phyloP scores from a whole-genome alignment of 2,113 vertebrate species.

The Tor tambroides region DNA sequence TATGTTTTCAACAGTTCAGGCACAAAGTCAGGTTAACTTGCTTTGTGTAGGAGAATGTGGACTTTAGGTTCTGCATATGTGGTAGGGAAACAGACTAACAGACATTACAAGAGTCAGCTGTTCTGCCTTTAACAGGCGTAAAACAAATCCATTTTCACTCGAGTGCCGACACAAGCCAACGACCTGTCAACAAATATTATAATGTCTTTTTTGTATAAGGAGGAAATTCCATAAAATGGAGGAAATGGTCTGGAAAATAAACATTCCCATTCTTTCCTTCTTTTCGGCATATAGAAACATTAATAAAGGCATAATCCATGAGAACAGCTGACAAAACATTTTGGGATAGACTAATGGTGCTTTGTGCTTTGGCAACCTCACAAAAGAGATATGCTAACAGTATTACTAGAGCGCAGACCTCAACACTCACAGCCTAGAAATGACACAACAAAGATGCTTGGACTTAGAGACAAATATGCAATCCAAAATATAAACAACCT shows the following conservation, averaged over 20 bases:
- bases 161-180: slow-evolving; percentile 60
- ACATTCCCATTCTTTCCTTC: slow-evolving; percentile 61
- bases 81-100: not conserved
- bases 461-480: slow-evolving; percentile 24
- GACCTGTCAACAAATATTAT: slow-evolving; percentile 69
- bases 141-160: slow-evolving; percentile 67
- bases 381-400: slow-evolving; percentile 21
- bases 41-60: slow-evolving; percentile 12
- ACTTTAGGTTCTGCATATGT: not conserved
- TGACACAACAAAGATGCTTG: slow-evolving; percentile 27
- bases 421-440: slow-evolving; percentile 16
- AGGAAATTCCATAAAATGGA: slow-evolving; percentile 70
- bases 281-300: slow-evolving; percentile 62
- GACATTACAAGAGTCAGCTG: slow-evolving; percentile 58
- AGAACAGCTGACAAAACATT: slow-evolving; percentile 71
- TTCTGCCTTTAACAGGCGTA: slow-evolving; percentile 58
- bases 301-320: slow-evolving; percentile 65
- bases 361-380: slow-evolving; percentile 30
- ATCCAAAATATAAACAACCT: slow-evolving; percentile 22
- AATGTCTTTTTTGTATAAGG: slow-evolving; percentile 67
- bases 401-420: not conserved
- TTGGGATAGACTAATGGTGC: slow-evolving; percentile 38
- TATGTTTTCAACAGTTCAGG: not conserved
- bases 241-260: slow-evolving; percentile 69
- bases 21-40: slow-evolving; percentile 5